A percentile compares a stretch with the other conserved stretches of the same genome.
Evolutionary conservation across 2,888 invertebrate genomes (phyloP).

Genomic region (Neoitamus cyanurus): DNA sequence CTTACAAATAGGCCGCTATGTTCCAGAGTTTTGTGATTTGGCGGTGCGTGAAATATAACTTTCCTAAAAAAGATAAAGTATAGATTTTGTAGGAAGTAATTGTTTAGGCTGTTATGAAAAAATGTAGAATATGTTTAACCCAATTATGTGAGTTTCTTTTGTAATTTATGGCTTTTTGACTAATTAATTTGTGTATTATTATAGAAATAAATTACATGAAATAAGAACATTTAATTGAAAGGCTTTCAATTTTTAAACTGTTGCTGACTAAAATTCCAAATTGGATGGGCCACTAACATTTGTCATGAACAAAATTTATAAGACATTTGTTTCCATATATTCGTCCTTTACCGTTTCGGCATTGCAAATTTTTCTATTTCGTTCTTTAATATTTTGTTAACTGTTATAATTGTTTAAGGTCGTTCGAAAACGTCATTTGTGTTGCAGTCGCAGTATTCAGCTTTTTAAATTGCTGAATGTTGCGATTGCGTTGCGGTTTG

Average conservation of each 20-base stretch:
- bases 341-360: background rate
- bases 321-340: background rate
- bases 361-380: background rate
- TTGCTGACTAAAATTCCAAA: background rate
- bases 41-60: slow-evolving; percentile 29
- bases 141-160: slow-evolving; percentile 36
- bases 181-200: slow-evolving; percentile 43
- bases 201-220: slow-evolving; percentile 41
- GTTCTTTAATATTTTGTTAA: background rate
- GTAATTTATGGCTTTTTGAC: slow-evolving; percentile 46
- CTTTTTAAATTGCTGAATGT: too few species aligned
- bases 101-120: slow-evolving; percentile 44
- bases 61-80: slow-evolving; percentile 27
- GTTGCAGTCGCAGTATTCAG: too few species aligned
- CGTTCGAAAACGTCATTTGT: too few species aligned
- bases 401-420: background rate
- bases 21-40: slow-evolving; percentile 32
- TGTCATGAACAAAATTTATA: background rate
- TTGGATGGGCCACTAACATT: background rate
- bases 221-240: slow-evolving; percentile 34
- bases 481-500: too few species aligned
- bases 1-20: background rate
- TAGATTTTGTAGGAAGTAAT: slow-evolving; percentile 27
- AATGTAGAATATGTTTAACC: slow-evolving; percentile 11
- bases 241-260: slow-evolving; percentile 29